A percentile compares a stretch with the other conserved stretches of the same genome.
These are phyloP conservation scores for Astreopora myriophthalma DNA, from an alignment of 64 coral and sea anemone genomes.

Conservation along the genomic window DNA sequence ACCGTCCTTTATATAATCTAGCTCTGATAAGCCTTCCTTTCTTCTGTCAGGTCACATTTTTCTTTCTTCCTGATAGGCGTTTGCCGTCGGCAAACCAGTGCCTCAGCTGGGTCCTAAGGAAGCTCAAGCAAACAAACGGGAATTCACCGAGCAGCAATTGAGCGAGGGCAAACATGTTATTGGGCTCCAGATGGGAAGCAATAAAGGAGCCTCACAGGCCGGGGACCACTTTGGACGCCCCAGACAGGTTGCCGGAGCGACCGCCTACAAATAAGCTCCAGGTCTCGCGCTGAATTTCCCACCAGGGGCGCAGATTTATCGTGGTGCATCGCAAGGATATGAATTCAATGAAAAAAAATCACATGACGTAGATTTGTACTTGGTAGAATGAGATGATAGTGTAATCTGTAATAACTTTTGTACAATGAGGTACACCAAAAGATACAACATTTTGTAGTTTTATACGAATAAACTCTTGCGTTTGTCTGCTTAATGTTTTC, in stretches of 20 bases:
- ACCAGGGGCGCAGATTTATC: neutral
- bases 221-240: slow-evolving; percentile 66
- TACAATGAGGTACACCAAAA: neutral
- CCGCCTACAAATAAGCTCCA: slow-evolving; percentile 61
- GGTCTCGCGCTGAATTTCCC: neutral
- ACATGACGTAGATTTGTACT: neutral
- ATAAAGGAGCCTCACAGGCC: slow-evolving; percentile 70
- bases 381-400: neutral
- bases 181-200: slow-evolving; percentile 78
- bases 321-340: neutral
- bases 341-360: neutral
- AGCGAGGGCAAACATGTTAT: slow-evolving; percentile 46
- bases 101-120: slow-evolving; percentile 61
- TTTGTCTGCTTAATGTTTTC: neutral
- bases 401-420: neutral
- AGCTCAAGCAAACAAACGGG: slow-evolving; percentile 43
- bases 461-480: neutral
- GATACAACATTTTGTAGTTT: neutral
- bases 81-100: neutral
- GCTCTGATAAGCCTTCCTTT: too few species aligned
- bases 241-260: slow-evolving; percentile 58
- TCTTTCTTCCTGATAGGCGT: neutral
- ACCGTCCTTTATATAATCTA: too few species aligned
- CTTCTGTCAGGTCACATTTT: neutral
- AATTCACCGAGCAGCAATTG: slow-evolving; percentile 75